These are phyloP conservation scores for Pseudolycoriella hygida DNA, from an alignment of 2,888 invertebrate genomes.

Conservation along the genomic window DNA sequence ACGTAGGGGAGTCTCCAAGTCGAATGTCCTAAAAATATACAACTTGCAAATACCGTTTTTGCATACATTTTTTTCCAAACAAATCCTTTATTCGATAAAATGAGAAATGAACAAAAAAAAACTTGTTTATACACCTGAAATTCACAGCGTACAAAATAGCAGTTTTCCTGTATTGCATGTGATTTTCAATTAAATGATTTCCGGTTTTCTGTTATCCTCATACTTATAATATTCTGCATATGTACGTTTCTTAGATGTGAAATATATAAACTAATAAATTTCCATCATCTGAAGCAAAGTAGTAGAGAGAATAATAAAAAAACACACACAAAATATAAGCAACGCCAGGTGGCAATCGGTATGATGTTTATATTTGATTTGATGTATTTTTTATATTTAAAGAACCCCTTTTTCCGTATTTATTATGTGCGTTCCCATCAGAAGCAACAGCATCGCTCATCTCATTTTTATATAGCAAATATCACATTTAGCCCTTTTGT, in stretches of 20 bases:
- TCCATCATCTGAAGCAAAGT: too few species aligned
- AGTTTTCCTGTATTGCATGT: conserved; percentile 1
- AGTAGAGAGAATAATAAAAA: too few species aligned
- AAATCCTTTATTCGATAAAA: too few species aligned
- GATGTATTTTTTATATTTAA: neutral
- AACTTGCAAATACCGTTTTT: too few species aligned
- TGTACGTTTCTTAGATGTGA: too few species aligned
- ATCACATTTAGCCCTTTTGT: neutral
- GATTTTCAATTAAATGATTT: conserved; percentile 1
- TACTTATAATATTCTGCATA: too few species aligned
- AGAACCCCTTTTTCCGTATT: neutral
- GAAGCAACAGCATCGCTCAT: conserved; percentile 1
- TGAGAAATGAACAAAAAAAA: neutral
- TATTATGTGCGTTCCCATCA: neutral
- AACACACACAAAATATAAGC: neutral
- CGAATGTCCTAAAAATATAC: too few species aligned
- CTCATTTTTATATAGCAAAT: neutral
- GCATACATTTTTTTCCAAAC: too few species aligned
- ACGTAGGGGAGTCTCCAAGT: too few species aligned
- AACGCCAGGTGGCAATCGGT: conserved; percentile 1
- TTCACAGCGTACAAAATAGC: neutral
- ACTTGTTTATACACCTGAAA: neutral
- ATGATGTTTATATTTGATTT: conserved; percentile 1
- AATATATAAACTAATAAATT: too few species aligned
- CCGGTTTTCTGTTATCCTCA: neutral